These are phyloP conservation scores for Stichopus horrens DNA, from an alignment of 53 echinoderm and acorn worm genomes.

Conservation along the genomic window DNA sequence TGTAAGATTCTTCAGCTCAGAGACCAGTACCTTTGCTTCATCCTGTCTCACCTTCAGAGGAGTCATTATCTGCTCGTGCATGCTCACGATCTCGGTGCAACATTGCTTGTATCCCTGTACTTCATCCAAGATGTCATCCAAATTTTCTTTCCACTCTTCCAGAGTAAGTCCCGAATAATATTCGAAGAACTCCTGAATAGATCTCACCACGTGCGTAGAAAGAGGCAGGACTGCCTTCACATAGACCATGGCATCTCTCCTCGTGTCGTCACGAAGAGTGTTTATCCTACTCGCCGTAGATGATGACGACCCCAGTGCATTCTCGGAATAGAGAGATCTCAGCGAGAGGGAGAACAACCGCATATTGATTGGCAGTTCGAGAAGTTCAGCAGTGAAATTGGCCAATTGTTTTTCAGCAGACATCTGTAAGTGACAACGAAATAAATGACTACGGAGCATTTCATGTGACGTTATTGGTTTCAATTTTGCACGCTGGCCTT, in stretches of 20 bases:
- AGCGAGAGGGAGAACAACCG: neutral
- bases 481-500: too few species aligned
- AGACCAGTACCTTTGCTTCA: conserved; percentile 24
- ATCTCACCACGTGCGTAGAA: neutral
- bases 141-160: conserved; percentile 10
- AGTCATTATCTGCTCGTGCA: conserved; percentile 37
- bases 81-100: conserved; percentile 12
- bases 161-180: neutral
- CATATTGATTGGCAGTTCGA: neutral
- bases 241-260: conserved; percentile 29
- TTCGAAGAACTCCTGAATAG: neutral
- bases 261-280: neutral
- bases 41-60: conserved; percentile 22
- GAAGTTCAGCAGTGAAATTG: neutral
- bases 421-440: too few species aligned
- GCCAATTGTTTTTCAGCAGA: too few species aligned
- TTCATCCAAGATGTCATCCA: neutral
- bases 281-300: neutral
- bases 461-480: too few species aligned
- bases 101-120: conserved; percentile 32
- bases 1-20: neutral
- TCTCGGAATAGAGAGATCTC: conserved; percentile 19
- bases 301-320: neutral
- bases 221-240: neutral
- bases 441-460: too few species aligned